Base-by-base conservation (phyloP, 2,113 vertebrate species). In the Chaenogobius annularis region DNA sequence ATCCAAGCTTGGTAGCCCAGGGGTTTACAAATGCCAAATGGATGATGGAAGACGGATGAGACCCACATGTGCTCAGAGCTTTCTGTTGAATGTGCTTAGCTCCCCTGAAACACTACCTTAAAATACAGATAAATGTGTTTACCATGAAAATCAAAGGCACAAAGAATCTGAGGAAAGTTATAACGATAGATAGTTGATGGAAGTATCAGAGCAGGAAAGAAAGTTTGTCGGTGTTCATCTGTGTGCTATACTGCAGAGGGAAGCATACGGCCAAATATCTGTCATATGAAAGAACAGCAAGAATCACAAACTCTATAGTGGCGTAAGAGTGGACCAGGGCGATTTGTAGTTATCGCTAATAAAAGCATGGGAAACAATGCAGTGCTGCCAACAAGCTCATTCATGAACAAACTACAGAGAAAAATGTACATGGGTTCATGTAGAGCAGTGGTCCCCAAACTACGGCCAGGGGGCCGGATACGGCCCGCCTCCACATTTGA, bases 371-470 rank as follows among this genome's bases (percentile, higher is more conserved):
- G 81, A 58, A 81, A 81, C 72, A 86, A 31, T 1, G 58, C 81
- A 37, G 81, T 55, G 15, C 84, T 86, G 5, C 81, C 84, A 23
- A 47, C 74, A 70, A 86, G 70, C 5, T 85, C 82, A 78, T 90
- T 90, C 1, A 83, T 62, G 84, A 72, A 87, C 73, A 92, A 75
- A 77, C 80, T 89, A 73, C 82, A 80, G 46, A 92, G 73, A 9
- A 91, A 89, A 48, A 91, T n/a, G 73, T 88, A 92, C 90, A 92
- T 91, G 2, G 89, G 91, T 31, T 92, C 85, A 74, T 92, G 90
- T 15, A n/a, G n/a, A n/a, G n/a, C n/a, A n/a, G n/a, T n/a, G n/a
- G n/a, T n/a, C n/a, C n/a, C n/a, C n/a, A n/a, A n/a, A n/a, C n/a
- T n/a, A n/a, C n/a, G n/a, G n/a, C n/a, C n/a, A n/a, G n/a, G n/a